phyloP scores from a whole-genome alignment of 2,888 invertebrate genomes.

The Endomychus coccineus region DNA sequence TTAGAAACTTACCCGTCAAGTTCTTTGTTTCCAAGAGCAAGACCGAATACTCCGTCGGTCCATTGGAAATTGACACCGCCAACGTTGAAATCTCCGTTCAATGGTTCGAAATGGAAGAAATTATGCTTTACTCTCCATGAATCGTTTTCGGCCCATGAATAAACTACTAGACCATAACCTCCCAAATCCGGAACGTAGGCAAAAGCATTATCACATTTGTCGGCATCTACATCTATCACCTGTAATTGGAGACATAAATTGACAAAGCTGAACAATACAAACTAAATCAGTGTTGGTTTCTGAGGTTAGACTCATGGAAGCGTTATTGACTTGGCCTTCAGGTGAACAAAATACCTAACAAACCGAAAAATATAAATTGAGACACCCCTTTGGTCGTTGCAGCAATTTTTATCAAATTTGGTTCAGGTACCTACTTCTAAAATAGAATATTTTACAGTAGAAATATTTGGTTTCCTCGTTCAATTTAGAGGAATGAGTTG shows the following conservation, averaged over 20 bases:
- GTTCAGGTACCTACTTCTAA: too few species aligned
- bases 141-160: slow-evolving; percentile 63
- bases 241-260: too few species aligned
- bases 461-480: too few species aligned
- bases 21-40: slow-evolving; percentile 51
- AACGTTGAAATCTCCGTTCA: slow-evolving; percentile 67
- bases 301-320: too few species aligned
- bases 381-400: too few species aligned
- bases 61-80: slow-evolving; percentile 77
- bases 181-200: slow-evolving; percentile 74
- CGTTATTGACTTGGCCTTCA: too few species aligned
- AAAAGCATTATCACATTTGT: slow-evolving; percentile 66
- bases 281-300: background rate
- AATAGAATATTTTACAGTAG: too few species aligned
- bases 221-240: slow-evolving; percentile 62
- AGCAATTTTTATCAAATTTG: too few species aligned
- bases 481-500: too few species aligned
- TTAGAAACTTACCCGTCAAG: slow-evolving; percentile 28
- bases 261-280: slow-evolving; percentile 17
- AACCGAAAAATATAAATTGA: too few species aligned
- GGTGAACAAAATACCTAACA: too few species aligned
- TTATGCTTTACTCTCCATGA: slow-evolving; percentile 76
- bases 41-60: slow-evolving; percentile 75
- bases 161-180: slow-evolving; percentile 69
- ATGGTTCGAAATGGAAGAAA: slow-evolving; percentile 77